Evolutionary conservation across 2,888 invertebrate species (phyloP).

Genomic region (Poecilobothrus nobilitatus): DNA sequence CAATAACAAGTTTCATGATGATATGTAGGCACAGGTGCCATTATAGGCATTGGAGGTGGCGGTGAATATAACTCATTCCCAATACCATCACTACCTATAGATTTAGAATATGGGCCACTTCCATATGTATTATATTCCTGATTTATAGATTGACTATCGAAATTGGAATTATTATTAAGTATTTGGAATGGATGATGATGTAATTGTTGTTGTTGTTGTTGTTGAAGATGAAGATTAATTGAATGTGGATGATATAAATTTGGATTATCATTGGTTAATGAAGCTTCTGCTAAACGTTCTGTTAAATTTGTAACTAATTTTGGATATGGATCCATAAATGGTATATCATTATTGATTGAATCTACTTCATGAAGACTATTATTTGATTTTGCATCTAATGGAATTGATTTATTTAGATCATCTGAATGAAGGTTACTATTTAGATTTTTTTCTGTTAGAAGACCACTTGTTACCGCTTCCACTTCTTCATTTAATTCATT

Average conservation of each 20-base stretch:
- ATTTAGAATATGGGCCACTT: constrained; percentile 19
- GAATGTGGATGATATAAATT: constrained; percentile 24
- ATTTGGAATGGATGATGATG: not conserved
- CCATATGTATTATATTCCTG: constrained; percentile 22
- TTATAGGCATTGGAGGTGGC: constrained; percentile 25
- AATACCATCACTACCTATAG: constrained; percentile 15
- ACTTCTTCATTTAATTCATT: constrained; percentile 36
- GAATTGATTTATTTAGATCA: constrained; percentile 30
- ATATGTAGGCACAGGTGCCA: constrained; percentile 29
- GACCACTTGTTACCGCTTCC: constrained; percentile 28
- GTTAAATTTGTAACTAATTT: constrained; percentile 40
- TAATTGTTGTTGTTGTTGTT: not conserved
- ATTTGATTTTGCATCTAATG: constrained; percentile 37
- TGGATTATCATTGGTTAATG: constrained; percentile 29
- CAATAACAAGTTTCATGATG: constrained; percentile 43
- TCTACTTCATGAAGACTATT: constrained; percentile 41
- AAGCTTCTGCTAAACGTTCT: constrained; percentile 40
- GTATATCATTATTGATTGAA: constrained; percentile 36
- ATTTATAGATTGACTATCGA: constrained; percentile 21
- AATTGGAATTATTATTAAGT: constrained; percentile 5
- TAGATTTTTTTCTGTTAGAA: constrained; percentile 19
- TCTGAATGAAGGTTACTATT: constrained; percentile 9
- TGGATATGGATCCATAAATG: constrained; percentile 43
- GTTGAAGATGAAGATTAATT: constrained; percentile 21
- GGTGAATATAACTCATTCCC: constrained; percentile 25